Evolutionary conservation across 2,113 vertebrate species (phyloP).

Genomic region (Pluvialis apricaria): DNA sequence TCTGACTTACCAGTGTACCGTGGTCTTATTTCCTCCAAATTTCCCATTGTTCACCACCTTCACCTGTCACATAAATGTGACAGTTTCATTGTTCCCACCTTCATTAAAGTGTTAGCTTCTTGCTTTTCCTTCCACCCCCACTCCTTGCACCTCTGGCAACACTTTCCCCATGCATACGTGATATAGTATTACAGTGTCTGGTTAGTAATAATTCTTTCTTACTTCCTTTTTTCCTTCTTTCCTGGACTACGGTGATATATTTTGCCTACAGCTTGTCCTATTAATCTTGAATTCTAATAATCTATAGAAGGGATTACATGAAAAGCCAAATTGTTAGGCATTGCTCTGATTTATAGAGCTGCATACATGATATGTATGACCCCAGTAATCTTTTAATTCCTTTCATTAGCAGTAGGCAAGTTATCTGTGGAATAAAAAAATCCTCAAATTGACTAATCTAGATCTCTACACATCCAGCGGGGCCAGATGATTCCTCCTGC

Average conservation of each 20-base stretch:
- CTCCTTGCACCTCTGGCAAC: background rate
- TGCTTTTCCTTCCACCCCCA: background rate
- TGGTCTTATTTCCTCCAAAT: background rate
- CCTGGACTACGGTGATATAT: background rate
- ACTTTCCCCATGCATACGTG: background rate
- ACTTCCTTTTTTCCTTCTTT: background rate
- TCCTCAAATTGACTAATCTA: background rate
- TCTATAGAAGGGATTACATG: background rate
- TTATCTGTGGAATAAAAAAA: background rate
- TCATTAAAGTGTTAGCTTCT: background rate
- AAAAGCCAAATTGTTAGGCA: background rate
- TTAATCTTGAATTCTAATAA: background rate
- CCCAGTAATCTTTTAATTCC: background rate
- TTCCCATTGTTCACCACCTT: background rate
- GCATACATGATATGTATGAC: background rate
- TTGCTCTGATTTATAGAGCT: background rate
- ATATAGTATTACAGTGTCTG: background rate
- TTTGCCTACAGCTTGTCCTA: background rate
- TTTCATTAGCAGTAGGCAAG: background rate
- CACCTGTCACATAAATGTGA: too few species aligned
- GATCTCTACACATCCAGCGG: background rate
- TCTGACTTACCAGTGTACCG: background rate
- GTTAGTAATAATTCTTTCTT: background rate
- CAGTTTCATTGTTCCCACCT: too few species aligned
- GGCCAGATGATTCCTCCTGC: background rate